Percentiles rank a stretch among this genome's conserved stretches.
These are phyloP conservation scores for Schizothorax lantsangensis DNA, from an alignment of 2,797 vertebrate genomes.

Conservation along the genomic window DNA sequence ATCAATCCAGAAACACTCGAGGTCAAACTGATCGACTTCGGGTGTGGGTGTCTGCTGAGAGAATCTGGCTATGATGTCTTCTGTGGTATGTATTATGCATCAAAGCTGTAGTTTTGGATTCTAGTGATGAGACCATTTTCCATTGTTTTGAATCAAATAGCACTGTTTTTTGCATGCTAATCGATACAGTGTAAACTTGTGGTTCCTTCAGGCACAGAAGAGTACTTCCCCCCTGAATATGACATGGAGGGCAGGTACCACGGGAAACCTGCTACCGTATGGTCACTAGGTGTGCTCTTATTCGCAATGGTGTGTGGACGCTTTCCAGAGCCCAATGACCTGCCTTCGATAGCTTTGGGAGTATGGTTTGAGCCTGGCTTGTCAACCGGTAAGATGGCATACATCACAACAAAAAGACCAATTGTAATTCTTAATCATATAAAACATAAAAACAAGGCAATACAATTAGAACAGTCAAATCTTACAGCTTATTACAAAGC, in stretches of 20 bases:
- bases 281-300: neutral
- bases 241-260: neutral
- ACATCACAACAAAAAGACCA: neutral
- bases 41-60: neutral
- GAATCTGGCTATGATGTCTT: neutral
- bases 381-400: neutral
- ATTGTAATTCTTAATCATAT: neutral
- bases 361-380: neutral
- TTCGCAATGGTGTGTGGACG: neutral
- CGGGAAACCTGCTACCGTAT: neutral
- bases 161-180: neutral
- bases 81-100: too few species aligned
- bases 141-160: too few species aligned
- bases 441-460: neutral
- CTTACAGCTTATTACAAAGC: neutral
- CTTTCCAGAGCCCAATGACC: neutral
- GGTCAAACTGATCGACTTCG: neutral
- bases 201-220: neutral
- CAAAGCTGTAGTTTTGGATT: too few species aligned
- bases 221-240: neutral
- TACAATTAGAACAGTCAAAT: neutral
- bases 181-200: too few species aligned
- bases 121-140: neutral
- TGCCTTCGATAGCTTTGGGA: neutral
- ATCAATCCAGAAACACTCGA: neutral